Evolutionary conservation across 2,797 vertebrate species (phyloP).

Genomic region (Platyrinchus mystaceus): DNA sequence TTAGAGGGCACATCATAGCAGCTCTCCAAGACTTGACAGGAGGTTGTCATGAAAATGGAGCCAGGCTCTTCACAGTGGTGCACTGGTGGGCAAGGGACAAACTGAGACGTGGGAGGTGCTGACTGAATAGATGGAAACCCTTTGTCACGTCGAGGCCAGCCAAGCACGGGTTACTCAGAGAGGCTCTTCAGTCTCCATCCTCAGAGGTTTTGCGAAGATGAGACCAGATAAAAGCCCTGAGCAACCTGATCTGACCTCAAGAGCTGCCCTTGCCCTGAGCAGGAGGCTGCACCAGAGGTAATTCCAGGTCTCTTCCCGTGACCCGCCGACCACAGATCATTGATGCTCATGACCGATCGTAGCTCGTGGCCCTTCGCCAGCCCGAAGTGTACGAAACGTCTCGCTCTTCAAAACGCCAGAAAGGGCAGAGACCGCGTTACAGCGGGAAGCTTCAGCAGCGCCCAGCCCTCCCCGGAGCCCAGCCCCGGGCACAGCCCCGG

Average conservation of each 20-base stretch:
- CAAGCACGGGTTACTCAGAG: background rate
- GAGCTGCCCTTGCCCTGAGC: background rate
- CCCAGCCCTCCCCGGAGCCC: background rate
- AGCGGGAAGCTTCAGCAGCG: rapidly evolving
- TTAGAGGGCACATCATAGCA: background rate
- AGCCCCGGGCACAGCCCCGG: background rate
- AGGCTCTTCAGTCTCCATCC: background rate
- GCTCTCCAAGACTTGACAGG: background rate
- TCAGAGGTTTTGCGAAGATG: background rate
- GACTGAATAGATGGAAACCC: background rate
- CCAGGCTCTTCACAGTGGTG: background rate
- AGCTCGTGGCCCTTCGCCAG: background rate
- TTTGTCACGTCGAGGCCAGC: background rate
- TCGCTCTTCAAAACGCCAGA: background rate
- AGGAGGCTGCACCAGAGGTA: background rate
- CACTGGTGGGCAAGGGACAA: background rate
- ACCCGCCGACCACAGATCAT: background rate
- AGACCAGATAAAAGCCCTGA: background rate
- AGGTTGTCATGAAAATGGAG: background rate
- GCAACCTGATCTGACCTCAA: background rate
- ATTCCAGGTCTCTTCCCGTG: background rate
- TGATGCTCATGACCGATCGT: background rate
- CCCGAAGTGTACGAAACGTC: background rate
- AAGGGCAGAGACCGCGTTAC: background rate
- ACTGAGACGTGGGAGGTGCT: background rate